Evolutionary conservation across 2,797 vertebrate species (phyloP), one percentile per base, ranked within the genome.

Genomic region (Ptychobarbus kaznakovi): DNA sequence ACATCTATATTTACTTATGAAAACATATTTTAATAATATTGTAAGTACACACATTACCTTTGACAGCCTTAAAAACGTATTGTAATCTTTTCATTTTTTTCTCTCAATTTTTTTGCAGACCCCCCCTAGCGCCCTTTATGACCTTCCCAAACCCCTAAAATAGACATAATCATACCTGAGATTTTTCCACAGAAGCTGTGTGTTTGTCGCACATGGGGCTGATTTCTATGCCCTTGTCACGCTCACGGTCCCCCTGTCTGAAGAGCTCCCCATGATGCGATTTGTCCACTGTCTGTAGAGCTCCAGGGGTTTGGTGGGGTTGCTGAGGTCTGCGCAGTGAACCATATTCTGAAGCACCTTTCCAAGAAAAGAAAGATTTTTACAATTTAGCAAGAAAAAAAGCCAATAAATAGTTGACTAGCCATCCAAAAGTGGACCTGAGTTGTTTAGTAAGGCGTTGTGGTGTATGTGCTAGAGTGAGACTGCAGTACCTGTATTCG

Each of bases 161-260:
- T 10, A 22, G 2, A 28, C 12, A 56, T 56, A 35, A 28, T 40
- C 86, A 8, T 70, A 98, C 97, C 96, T 99, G 97, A 88, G 88
- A 95, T 89, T 98, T 99, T 92, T 98, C 97, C 81, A 98, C 94
- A 0, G 97, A 98, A 83, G 97, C 97, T 0, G 95, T 97, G 92
- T 96, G 96, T 87, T 97, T 98, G 93, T 98, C 97, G 0, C 97
- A 99, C 97, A 98, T 99, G 84, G 97, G 97, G 86, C 97, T 99
- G 93, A 99, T 96, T 92, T 99, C 97, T 94, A 99, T 96, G 87
- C 96, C 97, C 18, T 94, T 95, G 87, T 97, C 97, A 1, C 97
- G 92, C 89, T 99, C 97, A 0, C 93, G 84, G 91, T 99, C 97
- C 0, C 97, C 97, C 82, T 99, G 97, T 10, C 87, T 94, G 93